Percentiles rank a stretch among this genome's conserved stretches.
Conservation (phyloP, 2,113 vertebrate genomes). For the Empidonax alnorum region DNA sequence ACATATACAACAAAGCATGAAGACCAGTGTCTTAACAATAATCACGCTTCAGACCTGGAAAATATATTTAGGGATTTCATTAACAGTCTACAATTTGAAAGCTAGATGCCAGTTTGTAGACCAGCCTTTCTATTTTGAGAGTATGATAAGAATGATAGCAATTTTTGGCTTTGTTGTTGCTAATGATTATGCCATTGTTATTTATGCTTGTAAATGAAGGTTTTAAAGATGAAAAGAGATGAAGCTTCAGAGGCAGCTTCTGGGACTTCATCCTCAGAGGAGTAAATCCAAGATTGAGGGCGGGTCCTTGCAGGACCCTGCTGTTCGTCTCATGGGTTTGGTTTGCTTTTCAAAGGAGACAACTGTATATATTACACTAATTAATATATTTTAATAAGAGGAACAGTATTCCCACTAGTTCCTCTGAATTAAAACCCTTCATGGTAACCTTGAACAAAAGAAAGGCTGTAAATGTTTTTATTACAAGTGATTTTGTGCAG, state of each 20-base stretch:
- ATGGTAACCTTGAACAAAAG: neutral
- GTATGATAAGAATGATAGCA: neutral
- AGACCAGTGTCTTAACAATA: neutral
- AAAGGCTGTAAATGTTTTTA: slow-evolving; percentile 29
- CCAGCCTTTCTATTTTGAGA: neutral
- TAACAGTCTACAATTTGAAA: neutral
- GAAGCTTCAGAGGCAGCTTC: slow-evolving; percentile 49
- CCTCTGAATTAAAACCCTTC: slow-evolving; percentile 19
- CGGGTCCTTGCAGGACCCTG: slow-evolving; percentile 56
- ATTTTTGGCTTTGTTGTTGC: neutral
- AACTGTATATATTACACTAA: slow-evolving; percentile 65
- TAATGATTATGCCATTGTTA: slow-evolving; percentile 22
- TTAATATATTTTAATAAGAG: slow-evolving; percentile 69
- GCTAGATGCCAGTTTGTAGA: neutral
- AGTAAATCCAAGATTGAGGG: slow-evolving; percentile 66
- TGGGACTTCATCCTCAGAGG: slow-evolving; percentile 53
- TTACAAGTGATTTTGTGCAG: neutral
- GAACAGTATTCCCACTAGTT: slow-evolving; percentile 50
- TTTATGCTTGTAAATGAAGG: slow-evolving; percentile 37
- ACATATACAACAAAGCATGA: neutral
- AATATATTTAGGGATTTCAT: neutral
- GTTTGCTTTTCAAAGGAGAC: slow-evolving; percentile 54
- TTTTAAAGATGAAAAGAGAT: slow-evolving; percentile 55
- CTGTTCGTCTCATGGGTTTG: slow-evolving; percentile 53
- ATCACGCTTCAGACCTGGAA: neutral